A percentile compares a stretch with the other conserved stretches of the same genome.
Conservation (phyloP, 2,797 vertebrate genomes). For the Gymnothorax javanicus region DNA sequence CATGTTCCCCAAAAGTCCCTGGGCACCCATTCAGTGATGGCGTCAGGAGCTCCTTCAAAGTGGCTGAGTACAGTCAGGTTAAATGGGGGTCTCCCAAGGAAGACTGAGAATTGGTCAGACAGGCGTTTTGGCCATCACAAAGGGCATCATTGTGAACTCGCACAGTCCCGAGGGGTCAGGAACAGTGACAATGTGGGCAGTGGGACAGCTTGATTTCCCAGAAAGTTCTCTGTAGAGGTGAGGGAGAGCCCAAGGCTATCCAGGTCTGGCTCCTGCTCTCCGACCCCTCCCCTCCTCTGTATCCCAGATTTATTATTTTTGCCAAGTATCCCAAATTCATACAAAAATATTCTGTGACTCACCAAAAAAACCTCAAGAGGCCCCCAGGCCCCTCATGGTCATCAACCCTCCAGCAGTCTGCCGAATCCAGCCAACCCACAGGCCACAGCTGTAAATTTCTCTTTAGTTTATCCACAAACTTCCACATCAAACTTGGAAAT, state of each 20-base stretch:
- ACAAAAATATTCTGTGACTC: background rate
- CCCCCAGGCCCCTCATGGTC: background rate
- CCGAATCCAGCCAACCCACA: background rate
- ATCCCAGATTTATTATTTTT: background rate
- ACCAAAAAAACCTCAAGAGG: background rate
- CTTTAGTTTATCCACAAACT: background rate
- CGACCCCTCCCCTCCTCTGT: background rate
- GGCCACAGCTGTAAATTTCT: background rate
- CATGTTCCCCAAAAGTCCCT: background rate
- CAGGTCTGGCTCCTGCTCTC: background rate
- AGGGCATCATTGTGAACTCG: constrained; percentile 13
- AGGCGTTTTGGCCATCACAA: constrained; percentile 16
- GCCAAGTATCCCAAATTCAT: background rate
- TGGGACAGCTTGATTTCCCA: background rate
- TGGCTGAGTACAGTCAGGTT: background rate
- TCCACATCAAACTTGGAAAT: background rate
- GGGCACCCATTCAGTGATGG: background rate
- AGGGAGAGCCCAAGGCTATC: background rate
- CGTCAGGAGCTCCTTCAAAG: background rate
- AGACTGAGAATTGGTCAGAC: constrained; percentile 17
- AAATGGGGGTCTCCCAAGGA: constrained; percentile 3
- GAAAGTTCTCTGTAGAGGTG: background rate
- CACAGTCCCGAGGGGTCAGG: background rate
- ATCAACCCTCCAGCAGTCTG: background rate
- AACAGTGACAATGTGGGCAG: background rate